Conservation (phyloP, 2,888 invertebrate species). For the Eristalis pertinax region DNA sequence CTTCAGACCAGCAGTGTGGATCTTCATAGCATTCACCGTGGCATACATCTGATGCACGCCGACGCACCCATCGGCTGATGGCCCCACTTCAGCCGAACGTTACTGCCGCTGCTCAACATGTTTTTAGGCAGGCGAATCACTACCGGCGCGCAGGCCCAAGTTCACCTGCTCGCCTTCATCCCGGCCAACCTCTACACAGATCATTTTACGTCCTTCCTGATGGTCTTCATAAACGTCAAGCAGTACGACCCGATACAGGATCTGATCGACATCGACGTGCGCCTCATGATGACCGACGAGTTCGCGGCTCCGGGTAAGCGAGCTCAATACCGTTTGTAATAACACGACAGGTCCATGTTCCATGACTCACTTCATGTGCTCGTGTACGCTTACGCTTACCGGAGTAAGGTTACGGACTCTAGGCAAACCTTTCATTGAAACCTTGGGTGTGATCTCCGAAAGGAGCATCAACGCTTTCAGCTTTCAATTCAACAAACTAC, state of each 20-base stretch:
- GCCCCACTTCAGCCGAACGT: slow-evolving; percentile 27
- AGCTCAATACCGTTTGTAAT: no score
- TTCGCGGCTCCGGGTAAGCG: neutral
- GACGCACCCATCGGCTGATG: neutral
- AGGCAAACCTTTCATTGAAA: no score
- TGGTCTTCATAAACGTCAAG: slow-evolving; percentile 44
- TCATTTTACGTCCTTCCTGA: slow-evolving; percentile 52
- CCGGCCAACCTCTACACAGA: slow-evolving; percentile 32
- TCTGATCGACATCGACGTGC: slow-evolving; percentile 34
- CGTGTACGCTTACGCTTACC: no score
- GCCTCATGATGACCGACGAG: neutral
- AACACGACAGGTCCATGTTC: no score
- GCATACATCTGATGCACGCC: slow-evolving; percentile 32
- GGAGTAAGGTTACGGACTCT: no score
- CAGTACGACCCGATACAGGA: slow-evolving; percentile 38
- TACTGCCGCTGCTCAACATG: slow-evolving; percentile 12
- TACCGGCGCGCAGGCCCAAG: slow-evolving; percentile 15
- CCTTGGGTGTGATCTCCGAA: no score
- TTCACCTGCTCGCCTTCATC: slow-evolving; percentile 37
- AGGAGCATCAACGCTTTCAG: no score
- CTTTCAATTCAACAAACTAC: no score
- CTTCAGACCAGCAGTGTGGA: slow-evolving; percentile 14
- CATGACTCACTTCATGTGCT: no score
- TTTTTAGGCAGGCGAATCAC: neutral
- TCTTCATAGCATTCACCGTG: slow-evolving; percentile 26